These are phyloP conservation scores for Ferrisia virgata DNA, from an alignment of 2,888 invertebrate genomes.

Conservation along the genomic window DNA sequence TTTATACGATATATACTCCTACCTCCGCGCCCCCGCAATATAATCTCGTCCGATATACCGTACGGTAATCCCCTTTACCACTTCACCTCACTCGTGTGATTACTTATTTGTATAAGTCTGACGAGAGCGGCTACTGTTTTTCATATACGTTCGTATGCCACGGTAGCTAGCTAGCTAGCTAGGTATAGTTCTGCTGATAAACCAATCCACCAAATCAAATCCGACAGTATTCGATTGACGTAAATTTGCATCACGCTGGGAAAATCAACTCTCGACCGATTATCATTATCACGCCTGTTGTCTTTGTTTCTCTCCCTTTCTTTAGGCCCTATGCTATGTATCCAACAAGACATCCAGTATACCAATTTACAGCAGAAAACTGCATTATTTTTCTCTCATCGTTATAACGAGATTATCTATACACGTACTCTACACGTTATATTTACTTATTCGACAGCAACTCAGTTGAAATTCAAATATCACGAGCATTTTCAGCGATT, in stretches of 20 bases:
- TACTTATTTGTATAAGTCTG: not conserved
- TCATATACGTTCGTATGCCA: not conserved
- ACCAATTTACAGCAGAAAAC: too few relatives aligned
- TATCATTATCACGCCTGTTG: not conserved
- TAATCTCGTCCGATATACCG: too few relatives aligned
- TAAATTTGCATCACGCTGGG: not conserved
- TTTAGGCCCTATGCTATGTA: too few relatives aligned
- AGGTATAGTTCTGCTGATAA: too few relatives aligned
- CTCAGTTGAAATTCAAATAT: too few relatives aligned
- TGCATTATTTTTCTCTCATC: too few relatives aligned
- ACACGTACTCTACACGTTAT: too few relatives aligned
- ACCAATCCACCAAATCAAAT: not conserved
- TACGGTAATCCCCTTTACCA: not conserved
- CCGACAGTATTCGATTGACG: not conserved
- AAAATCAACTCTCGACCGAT: not conserved
- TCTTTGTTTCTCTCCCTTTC: not conserved
- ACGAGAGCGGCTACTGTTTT: not conserved
- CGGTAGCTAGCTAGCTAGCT: too few relatives aligned
- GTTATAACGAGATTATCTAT: too few relatives aligned
- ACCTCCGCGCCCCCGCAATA: not conserved
- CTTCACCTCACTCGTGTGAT: not conserved
- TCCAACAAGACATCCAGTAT: too few relatives aligned
- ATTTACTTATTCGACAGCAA: too few relatives aligned
- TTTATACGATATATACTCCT: not conserved
- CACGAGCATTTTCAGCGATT: too few relatives aligned